These are phyloP conservation scores for Cynopterus sphinx DNA, from an alignment of 2,797 vertebrate genomes.

Conservation along the genomic window DNA sequence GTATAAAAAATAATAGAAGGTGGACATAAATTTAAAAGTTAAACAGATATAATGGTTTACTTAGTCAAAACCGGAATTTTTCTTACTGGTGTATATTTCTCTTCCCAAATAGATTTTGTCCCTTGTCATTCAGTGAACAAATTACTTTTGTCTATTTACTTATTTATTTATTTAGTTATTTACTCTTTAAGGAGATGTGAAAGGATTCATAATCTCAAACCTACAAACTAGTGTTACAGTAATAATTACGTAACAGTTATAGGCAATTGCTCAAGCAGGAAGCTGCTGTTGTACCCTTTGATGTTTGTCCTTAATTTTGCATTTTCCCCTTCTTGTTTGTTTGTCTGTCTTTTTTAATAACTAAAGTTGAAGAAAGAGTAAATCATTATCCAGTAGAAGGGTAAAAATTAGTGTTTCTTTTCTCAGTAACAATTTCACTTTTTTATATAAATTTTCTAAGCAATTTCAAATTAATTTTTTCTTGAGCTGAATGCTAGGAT, in stretches of 20 bases:
- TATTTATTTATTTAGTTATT: background rate
- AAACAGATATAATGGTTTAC: background rate
- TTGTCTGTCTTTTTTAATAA: background rate
- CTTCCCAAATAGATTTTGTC: background rate
- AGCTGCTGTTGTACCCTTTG: background rate
- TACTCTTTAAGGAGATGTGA: background rate
- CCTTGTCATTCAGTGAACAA: background rate
- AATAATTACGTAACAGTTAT: background rate
- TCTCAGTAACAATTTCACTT: background rate
- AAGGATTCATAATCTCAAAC: background rate
- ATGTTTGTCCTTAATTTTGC: background rate
- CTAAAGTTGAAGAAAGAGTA: background rate
- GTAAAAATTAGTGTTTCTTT: background rate
- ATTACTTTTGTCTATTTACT: background rate
- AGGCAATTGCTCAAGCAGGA: background rate
- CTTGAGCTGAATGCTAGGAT: background rate
- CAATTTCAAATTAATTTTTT: background rate
- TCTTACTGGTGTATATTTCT: background rate
- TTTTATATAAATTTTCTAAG: background rate
- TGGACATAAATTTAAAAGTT: background rate
- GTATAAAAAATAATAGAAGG: background rate
- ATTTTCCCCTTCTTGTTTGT: background rate
- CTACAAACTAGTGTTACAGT: background rate
- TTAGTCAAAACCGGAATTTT: background rate
- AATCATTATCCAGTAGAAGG: background rate